phyloP scores from a whole-genome alignment of 2,113 vertebrate genomes.

The Riparia riparia region DNA sequence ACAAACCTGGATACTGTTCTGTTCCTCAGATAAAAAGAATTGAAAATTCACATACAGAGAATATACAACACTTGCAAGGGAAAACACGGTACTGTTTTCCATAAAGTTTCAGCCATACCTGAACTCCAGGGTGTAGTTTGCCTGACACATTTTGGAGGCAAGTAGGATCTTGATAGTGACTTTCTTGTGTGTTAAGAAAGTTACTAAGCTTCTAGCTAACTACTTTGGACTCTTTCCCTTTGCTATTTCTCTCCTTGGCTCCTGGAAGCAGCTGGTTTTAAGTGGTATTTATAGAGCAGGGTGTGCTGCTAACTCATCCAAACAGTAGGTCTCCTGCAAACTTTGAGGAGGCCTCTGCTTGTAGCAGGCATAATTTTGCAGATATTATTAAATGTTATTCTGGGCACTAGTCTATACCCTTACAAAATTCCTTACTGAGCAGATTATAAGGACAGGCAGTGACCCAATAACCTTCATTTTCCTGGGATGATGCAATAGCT shows the following conservation, averaged over 20 bases:
- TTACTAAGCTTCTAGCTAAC: not conserved
- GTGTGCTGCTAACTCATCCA: slow-evolving; percentile 1
- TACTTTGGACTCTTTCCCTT: not conserved
- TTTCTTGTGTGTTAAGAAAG: not conserved
- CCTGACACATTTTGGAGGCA: not conserved
- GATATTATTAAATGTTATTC: slow-evolving; percentile 24
- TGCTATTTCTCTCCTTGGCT: not conserved
- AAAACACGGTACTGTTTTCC: not conserved
- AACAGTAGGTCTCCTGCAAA: slow-evolving; percentile 1
- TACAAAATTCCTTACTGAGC: slow-evolving; percentile 18
- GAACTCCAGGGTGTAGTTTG: not conserved
- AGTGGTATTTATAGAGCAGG: not conserved
- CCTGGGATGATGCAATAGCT: slow-evolving; percentile 40
- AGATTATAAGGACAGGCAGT: slow-evolving; percentile 20
- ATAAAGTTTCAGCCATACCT: not conserved
- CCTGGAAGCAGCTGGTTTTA: not conserved
- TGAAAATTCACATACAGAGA: not conserved
- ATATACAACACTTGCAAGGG: not conserved
- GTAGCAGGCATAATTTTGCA: slow-evolving; percentile 14
- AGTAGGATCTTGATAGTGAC: not conserved
- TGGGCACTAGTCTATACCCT: not conserved
- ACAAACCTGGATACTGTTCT: not conserved
- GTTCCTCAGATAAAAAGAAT: not conserved
- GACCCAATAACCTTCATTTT: slow-evolving; percentile 51
- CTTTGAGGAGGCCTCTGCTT: not conserved